Evolutionary conservation across 1,140 invertebrate species (phyloP).

Genomic region (Drosophila miranda): DNA sequence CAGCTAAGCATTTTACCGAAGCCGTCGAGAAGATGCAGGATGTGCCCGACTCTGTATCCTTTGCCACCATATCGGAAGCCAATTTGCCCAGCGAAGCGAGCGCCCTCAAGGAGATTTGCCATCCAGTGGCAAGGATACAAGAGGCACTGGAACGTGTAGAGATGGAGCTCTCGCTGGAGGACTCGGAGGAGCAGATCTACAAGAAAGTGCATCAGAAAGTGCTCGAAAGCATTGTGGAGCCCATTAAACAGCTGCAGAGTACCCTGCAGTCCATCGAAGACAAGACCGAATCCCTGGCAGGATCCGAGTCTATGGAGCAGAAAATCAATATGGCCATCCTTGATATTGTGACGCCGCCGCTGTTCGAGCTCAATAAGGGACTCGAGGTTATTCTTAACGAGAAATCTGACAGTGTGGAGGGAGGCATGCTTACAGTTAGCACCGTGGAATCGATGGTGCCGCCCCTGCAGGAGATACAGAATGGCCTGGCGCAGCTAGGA

Average conservation of each 20-base stretch:
- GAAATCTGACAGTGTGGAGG: conserved; percentile 61
- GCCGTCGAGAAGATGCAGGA: conserved; percentile 82
- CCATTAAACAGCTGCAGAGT: conserved; percentile 81
- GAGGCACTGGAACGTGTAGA: conserved; percentile 82
- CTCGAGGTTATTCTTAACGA: conserved; percentile 81
- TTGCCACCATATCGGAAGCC: conserved; percentile 83
- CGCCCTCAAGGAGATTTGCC: conserved; percentile 76
- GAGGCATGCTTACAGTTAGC: conserved; percentile 77
- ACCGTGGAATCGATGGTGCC: conserved; percentile 83
- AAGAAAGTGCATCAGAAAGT: conserved; percentile 81
- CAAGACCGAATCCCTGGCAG: conserved; percentile 79
- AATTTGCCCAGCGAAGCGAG: conserved; percentile 82
- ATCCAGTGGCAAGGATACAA: conserved; percentile 82
- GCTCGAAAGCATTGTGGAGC: conserved; percentile 83
- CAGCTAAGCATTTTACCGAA: conserved; percentile 80
- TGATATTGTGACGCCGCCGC: conserved; percentile 83
- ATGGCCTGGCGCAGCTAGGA: conserved; percentile 80
- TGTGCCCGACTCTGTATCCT: conserved; percentile 82
- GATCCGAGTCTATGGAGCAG: conserved; percentile 83
- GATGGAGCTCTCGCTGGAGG: conserved; percentile 81
- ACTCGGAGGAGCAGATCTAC: conserved; percentile 76
- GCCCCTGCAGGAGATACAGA: conserved; percentile 83
- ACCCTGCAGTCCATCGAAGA: conserved; percentile 82
- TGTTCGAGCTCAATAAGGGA: conserved; percentile 83
- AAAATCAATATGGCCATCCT: conserved; percentile 83